These are phyloP conservation scores for Ciconia maguari DNA, from an alignment of 2,113 vertebrate genomes.

Conservation along the genomic window DNA sequence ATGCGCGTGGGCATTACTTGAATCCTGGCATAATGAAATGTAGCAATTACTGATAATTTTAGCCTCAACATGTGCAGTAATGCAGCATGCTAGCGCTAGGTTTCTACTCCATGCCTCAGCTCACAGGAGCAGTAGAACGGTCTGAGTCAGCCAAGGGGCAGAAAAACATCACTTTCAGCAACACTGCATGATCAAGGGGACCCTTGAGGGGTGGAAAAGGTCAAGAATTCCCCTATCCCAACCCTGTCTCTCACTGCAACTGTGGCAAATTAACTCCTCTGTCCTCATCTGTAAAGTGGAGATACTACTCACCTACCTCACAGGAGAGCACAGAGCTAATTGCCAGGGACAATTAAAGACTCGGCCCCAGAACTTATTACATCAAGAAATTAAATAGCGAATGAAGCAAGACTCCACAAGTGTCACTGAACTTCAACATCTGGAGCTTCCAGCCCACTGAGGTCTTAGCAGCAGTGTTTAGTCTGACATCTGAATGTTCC, in stretches of 20 bases:
- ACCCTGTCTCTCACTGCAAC: neutral
- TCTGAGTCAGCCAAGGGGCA: constrained; percentile 52
- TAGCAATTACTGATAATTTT: constrained; percentile 9
- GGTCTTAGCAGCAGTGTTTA: neutral
- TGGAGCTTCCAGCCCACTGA: neutral
- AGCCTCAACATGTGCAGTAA: neutral
- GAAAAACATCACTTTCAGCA: constrained; percentile 49
- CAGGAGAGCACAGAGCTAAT: neutral
- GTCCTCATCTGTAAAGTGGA: neutral
- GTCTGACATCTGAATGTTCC: neutral
- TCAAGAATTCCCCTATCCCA: constrained; percentile 25
- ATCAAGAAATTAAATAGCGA: neutral
- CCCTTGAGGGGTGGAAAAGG: constrained; percentile 44
- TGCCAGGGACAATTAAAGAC: neutral
- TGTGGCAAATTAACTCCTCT: constrained; percentile 23
- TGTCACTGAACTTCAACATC: constrained; percentile 27
- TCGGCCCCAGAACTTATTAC: neutral
- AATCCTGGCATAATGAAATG: neutral
- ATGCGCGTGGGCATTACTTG: neutral
- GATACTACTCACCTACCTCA: neutral
- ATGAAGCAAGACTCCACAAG: neutral
- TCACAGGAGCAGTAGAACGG: neutral
- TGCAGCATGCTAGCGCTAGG: neutral
- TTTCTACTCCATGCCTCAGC: neutral
- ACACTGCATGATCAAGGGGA: neutral